Percentiles rank a stretch among this genome's conserved stretches.
Evolutionary conservation across 2,888 invertebrate genomes (phyloP).

Genomic region (Brenthis hecate): DNA sequence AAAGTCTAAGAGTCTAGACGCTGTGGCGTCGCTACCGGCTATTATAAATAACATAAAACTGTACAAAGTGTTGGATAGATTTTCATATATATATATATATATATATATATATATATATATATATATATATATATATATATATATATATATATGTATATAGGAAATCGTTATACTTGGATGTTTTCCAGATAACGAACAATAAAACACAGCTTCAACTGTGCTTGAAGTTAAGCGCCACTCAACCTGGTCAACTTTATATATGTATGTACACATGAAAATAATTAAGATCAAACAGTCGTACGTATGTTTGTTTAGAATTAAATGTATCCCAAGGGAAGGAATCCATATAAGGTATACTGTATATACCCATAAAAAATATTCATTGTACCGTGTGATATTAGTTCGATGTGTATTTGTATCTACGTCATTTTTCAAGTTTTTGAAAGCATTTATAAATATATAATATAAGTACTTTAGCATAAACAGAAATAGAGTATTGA

Average conservation of each 20-base stretch:
- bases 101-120: no score
- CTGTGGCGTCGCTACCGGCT: constrained; percentile 57
- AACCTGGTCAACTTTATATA: not conserved
- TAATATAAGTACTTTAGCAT: no score
- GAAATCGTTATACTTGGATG: constrained; percentile 48
- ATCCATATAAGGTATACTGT: not conserved
- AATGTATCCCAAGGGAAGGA: constrained; percentile 26
- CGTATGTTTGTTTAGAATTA: not conserved
- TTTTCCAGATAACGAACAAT: constrained; percentile 45
- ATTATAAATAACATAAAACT: constrained; percentile 60
- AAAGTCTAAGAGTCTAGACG: constrained; percentile 62
- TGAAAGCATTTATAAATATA: no score
- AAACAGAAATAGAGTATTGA: no score
- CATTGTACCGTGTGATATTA: constrained; percentile 20
- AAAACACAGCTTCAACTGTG: constrained; percentile 2
- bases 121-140: no score
- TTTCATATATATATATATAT: no score
- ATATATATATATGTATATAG: no score
- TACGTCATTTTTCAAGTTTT: no score
- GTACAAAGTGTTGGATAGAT: constrained; percentile 49
- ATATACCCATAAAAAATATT: no score
- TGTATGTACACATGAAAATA: not conserved
- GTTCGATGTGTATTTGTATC: not conserved
- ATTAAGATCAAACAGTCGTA: not conserved
- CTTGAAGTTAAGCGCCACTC: constrained; percentile 4